These are phyloP conservation scores for Synchiropus splendidus DNA, from an alignment of 2,113 vertebrate species.

Conservation along the genomic window DNA sequence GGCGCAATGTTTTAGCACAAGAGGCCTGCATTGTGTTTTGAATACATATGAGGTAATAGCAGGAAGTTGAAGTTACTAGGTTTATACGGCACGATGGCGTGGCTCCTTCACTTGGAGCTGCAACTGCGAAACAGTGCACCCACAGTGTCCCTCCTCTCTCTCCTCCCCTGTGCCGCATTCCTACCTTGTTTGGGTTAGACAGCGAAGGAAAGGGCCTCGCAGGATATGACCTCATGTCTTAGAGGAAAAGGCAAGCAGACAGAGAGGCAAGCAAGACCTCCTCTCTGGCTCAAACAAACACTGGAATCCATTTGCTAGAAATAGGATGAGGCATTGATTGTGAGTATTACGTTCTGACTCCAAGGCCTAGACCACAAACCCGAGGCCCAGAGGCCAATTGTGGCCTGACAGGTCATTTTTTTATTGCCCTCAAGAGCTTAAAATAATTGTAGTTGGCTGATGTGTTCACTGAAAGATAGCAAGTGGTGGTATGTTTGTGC, in stretches of 20 bases:
- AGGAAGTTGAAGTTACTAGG: conserved; percentile 3
- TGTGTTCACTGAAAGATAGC: no score
- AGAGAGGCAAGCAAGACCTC: conserved; percentile 56
- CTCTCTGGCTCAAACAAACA: conserved; percentile 3
- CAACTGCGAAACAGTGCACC: conserved; percentile 36
- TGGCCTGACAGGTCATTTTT: no score
- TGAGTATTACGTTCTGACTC: no score
- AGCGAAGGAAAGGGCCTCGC: conserved; percentile 80
- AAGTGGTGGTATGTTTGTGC: no score
- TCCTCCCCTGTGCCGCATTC: conserved; percentile 34
- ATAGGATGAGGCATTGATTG: no score
- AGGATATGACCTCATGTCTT: conserved; percentile 90
- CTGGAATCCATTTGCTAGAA: no score
- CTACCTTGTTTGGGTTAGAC: conserved; percentile 73
- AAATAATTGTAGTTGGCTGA: no score
- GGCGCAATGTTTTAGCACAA: conserved; percentile 13
- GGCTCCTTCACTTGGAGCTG: conserved; percentile 11
- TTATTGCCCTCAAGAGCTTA: no score
- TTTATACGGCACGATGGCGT: conserved; percentile 3
- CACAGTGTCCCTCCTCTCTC: conserved; percentile 35
- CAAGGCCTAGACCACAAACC: no score
- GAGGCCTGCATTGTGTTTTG: no score
- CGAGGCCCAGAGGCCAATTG: no score
- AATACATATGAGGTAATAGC: no score
- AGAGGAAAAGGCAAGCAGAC: conserved; percentile 72